These are phyloP conservation scores for Cyprinodon brontotheroides DNA, from an alignment of 2,113 vertebrate genomes.

Conservation along the genomic window DNA sequence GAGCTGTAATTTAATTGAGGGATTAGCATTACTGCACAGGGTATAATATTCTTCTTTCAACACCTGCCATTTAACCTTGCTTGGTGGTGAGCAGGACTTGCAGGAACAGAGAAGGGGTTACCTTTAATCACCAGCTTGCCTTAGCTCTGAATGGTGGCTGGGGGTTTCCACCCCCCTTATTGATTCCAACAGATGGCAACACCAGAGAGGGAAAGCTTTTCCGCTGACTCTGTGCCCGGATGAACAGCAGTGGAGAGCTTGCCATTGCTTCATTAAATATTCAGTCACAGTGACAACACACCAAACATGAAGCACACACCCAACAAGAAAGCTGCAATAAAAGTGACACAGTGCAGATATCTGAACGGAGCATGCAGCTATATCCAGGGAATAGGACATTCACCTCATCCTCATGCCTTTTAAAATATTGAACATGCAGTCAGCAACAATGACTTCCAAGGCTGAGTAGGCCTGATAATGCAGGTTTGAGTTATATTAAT, in stretches of 20 bases:
- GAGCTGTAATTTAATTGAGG: constrained; percentile 77
- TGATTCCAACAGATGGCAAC: constrained; percentile 80
- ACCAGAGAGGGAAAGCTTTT: constrained; percentile 64
- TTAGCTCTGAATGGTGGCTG: constrained; percentile 59
- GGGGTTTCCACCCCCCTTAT: constrained; percentile 67
- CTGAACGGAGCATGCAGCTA: constrained; percentile 16
- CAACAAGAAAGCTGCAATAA: constrained; percentile 51
- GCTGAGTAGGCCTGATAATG: constrained; percentile 42
- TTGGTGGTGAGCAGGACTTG: constrained; percentile 67
- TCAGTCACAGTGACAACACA: constrained; percentile 65
- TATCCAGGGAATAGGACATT: constrained; percentile 30
- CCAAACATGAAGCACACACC: constrained; percentile 52
- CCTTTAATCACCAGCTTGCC: constrained; percentile 75
- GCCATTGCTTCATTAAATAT: constrained; percentile 75
- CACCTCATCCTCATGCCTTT: constrained; percentile 40
- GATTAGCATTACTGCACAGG: constrained; percentile 75
- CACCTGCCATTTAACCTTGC: constrained; percentile 80
- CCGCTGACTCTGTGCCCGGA: constrained; percentile 75
- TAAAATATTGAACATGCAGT: constrained; percentile 57
- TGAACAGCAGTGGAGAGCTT: constrained; percentile 73
- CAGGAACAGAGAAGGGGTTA: constrained; percentile 70
- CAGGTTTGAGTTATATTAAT: constrained; percentile 48
- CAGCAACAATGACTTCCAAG: constrained; percentile 35
- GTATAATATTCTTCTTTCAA: constrained; percentile 72
- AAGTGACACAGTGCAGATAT: constrained; percentile 49